Percentiles rank a stretch among this genome's conserved stretches.
Conservation (phyloP, 2,113 vertebrate genomes). For the Petroica traversi region DNA sequence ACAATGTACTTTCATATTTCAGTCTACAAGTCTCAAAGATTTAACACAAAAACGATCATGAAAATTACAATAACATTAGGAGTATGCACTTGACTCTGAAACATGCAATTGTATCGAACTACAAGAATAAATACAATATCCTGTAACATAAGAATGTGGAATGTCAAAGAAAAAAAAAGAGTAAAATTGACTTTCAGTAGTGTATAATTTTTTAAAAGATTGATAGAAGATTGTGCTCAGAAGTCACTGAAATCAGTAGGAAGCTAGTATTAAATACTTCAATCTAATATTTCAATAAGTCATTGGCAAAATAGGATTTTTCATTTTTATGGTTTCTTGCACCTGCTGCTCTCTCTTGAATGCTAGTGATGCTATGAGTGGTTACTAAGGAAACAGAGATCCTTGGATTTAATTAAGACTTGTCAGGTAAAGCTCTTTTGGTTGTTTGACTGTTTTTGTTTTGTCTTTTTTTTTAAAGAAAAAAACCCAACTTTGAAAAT, state of each 20-base stretch:
- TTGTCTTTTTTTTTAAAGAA: too few species aligned
- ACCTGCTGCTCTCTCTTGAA: conserved; percentile 6
- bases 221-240: background rate
- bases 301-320: conserved; percentile 20
- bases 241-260: background rate
- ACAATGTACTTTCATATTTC: background rate
- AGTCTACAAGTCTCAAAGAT: background rate
- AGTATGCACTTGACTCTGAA: background rate
- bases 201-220: background rate
- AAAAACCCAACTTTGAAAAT: background rate
- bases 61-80: background rate
- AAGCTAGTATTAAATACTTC: background rate
- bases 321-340: conserved; percentile 17
- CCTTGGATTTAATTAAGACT: conserved; percentile 29
- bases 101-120: background rate
- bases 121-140: background rate
- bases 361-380: background rate
- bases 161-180: background rate
- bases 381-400: conserved; percentile 54
- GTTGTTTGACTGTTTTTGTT: background rate
- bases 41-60: background rate
- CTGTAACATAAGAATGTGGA: background rate
- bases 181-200: background rate
- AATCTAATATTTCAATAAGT: conserved; percentile 5
- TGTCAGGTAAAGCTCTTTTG: background rate